Evolutionary conservation across 2,888 invertebrate genomes (phyloP), one percentile per base, ranked within the genome.

Genomic region (Ephialtes manifestator): DNA sequence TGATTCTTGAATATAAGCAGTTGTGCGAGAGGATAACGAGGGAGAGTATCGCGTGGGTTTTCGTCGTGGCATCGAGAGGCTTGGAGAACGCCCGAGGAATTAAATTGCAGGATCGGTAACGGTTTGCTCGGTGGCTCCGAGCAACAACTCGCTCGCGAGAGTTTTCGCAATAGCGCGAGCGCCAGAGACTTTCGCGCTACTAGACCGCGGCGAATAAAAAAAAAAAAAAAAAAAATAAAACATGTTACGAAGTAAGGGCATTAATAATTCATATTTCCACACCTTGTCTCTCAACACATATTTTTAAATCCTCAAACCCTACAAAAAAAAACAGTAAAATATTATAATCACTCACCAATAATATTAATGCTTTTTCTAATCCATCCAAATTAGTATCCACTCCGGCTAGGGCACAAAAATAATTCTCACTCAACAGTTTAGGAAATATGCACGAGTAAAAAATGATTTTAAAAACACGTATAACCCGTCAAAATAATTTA

Each of bases 31-130:
- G 48, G 0, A 63, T 15, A 20, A 55, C 48, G 74, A 68, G 67
- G 48, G 53, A 71, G 24, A 76, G 74, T 28, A 74, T 78, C 83
- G 83, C 77, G 83, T 82, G 79, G 80, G 83, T 77, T 78, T 80
- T 77, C 72, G 74, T 74, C 60, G 75, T 70, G 77, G 70, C 63
- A 79, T 83, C 83, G 87, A 83, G 79, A 81, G 75, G 77, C 63
- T 55, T 43, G 80, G 70, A 70, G 68, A 58, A 46, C n/a, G 60
- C 18, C 67, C 53, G 75, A 72, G 79, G 74, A 79, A 87, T 65
- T 65, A 65, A 65, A 65, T 85, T 77, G 85, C 85, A 83, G 87
- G 83, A 85, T 84, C 81, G 81, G 85, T 85, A 87, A 83, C 87
- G 81, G 84, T 76, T 81, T 77, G 60, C 79, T 85, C 83, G 39